Evolutionary conservation across 53 echinoderm and acorn worm genomes (phyloP).

Genomic region (Luidia sarsii): DNA sequence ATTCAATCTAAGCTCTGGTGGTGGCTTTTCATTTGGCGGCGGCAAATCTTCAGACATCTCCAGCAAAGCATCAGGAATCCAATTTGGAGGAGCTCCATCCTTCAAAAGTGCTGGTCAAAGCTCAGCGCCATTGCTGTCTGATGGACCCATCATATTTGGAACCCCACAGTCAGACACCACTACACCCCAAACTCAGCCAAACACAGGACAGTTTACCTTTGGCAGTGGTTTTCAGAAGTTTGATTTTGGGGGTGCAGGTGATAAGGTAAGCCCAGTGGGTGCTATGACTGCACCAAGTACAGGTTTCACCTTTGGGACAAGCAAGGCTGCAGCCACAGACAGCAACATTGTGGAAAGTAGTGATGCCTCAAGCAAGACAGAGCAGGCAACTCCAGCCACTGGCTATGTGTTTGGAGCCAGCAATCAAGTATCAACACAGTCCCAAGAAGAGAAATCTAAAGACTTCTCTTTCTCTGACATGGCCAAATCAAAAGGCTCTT

Average conservation of each 20-base stretch:
- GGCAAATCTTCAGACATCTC: neutral
- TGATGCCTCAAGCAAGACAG: neutral
- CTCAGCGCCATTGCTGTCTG: neutral
- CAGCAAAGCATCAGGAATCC: neutral
- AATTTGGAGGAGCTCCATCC: neutral
- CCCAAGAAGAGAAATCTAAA: neutral
- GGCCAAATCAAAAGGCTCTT: slow-evolving; percentile 38
- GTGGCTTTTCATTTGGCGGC: slow-evolving; percentile 12
- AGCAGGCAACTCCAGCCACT: neutral
- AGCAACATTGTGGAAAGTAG: neutral
- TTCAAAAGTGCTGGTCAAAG: neutral
- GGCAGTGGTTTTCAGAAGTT: slow-evolving; percentile 64
- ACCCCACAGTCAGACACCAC: neutral
- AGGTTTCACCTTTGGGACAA: slow-evolving; percentile 38
- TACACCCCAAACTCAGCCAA: neutral
- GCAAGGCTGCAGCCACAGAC: neutral
- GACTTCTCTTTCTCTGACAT: slow-evolving; percentile 46
- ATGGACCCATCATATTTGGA: slow-evolving; percentile 8
- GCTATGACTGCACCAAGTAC: neutral
- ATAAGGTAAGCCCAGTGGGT: neutral
- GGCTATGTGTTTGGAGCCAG: slow-evolving; percentile 21
- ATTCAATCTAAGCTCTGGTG: slow-evolving; percentile 2
- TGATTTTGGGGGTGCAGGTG: slow-evolving; percentile 42
- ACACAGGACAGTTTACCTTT: slow-evolving; percentile 52
- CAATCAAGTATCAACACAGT: neutral